A percentile compares a stretch with the other conserved stretches of the same genome.
These are phyloP conservation scores for Oryzias woworae DNA, from an alignment of 2,113 vertebrate species.

Conservation along the genomic window DNA sequence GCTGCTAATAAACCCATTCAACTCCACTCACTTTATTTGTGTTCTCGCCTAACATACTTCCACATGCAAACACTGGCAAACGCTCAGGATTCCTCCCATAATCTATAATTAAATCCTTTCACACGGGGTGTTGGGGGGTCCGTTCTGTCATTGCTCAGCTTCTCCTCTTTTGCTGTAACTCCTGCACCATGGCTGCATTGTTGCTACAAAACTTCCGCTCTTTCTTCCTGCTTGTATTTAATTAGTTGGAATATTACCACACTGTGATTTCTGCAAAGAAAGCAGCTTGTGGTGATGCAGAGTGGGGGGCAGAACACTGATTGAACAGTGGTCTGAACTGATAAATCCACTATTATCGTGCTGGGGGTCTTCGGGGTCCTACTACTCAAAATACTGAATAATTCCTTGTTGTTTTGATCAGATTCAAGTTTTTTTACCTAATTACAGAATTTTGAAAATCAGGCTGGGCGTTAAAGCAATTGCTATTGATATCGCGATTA, in stretches of 20 bases:
- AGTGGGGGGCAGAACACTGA: slow-evolving; percentile 3
- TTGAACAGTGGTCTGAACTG: slow-evolving; percentile 4
- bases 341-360: no score
- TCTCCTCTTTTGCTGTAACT: slow-evolving; percentile 14
- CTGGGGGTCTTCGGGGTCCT: no score
- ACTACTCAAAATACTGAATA: no score
- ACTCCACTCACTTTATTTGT: slow-evolving; percentile 54
- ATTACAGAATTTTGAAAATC: no score
- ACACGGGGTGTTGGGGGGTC: slow-evolving; percentile 43
- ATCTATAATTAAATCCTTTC: slow-evolving; percentile 79
- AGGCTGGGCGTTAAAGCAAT: no score
- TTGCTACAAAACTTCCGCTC: slow-evolving; percentile 43
- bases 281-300: not conserved
- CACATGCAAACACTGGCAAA: not conserved
- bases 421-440: no score
- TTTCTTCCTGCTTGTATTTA: slow-evolving; percentile 43
- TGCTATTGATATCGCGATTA: no score
- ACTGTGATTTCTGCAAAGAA: slow-evolving; percentile 30
- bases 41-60: slow-evolving; percentile 14
- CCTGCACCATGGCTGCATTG: slow-evolving; percentile 24
- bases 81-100: slow-evolving; percentile 41
- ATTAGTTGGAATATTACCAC: slow-evolving; percentile 43
- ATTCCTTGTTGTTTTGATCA: no score
- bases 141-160: slow-evolving; percentile 22
- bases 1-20: slow-evolving; percentile 71